A percentile compares a stretch with the other conserved stretches of the same genome.
phyloP scores from a whole-genome alignment of 2,797 vertebrate species.

The Lateolabrax maculatus region DNA sequence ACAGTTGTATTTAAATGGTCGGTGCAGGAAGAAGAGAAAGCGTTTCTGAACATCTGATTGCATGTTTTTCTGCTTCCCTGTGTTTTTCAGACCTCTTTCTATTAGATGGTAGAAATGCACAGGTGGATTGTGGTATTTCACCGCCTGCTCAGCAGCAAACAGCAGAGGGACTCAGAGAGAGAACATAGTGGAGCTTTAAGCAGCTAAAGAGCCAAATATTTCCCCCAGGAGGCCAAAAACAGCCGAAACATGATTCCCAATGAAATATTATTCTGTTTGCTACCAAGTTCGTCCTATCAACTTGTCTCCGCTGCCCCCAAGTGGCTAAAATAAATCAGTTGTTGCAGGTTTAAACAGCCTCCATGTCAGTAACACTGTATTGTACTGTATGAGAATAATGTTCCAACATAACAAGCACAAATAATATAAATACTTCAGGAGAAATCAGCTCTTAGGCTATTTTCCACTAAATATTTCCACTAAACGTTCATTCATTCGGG shows the following conservation, averaged over 20 bases:
- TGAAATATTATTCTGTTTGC: not conserved
- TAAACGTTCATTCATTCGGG: not conserved
- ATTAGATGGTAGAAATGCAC: not conserved
- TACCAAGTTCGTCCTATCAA: not conserved
- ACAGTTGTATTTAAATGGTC: not conserved
- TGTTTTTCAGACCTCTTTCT: too few relatives aligned
- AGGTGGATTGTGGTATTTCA: not conserved
- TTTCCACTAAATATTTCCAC: not conserved
- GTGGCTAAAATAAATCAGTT: not conserved
- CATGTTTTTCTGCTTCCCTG: too few relatives aligned
- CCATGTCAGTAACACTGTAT: too few relatives aligned
- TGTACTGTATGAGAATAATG: not conserved
- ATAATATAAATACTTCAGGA: too few relatives aligned
- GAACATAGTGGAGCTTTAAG: not conserved
- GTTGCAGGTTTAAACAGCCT: not conserved
- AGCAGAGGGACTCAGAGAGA: not conserved
- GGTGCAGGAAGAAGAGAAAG: not conserved
- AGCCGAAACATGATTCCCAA: not conserved
- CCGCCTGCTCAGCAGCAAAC: not conserved
- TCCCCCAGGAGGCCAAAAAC: not conserved
- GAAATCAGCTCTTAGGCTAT: not conserved
- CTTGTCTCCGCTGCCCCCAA: slow-evolving; percentile 1
- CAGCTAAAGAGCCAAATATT: not conserved
- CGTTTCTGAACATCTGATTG: not conserved
- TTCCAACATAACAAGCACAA: not conserved